A percentile compares a stretch with the other conserved stretches of the same genome.
These are phyloP conservation scores for Sciurus vulgaris DNA, from an alignment of 2,797 vertebrate species.

Conservation along the genomic window DNA sequence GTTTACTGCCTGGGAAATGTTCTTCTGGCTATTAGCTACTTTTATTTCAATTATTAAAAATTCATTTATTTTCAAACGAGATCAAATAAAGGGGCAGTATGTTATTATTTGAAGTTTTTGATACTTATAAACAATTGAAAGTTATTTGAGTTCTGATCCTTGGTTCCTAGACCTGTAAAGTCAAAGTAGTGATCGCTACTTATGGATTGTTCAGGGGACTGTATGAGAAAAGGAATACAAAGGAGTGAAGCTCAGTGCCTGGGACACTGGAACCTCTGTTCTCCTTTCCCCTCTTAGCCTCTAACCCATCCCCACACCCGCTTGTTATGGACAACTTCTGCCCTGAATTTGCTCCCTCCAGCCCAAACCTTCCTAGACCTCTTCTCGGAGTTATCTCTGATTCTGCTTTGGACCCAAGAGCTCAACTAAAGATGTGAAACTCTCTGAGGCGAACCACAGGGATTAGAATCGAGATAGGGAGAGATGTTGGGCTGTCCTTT, in stretches of 20 bases:
- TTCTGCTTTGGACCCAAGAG: background rate
- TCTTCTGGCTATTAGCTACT: background rate
- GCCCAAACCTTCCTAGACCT: background rate
- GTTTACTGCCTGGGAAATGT: background rate
- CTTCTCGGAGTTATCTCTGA: background rate
- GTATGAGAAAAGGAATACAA: background rate
- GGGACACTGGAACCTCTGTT: background rate
- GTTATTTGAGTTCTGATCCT: background rate
- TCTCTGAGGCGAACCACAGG: background rate
- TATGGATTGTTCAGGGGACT: background rate
- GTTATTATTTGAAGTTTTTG: background rate
- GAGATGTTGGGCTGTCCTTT: background rate
- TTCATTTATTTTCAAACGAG: background rate
- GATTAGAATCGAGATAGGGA: background rate
- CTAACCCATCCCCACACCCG: accelerated
- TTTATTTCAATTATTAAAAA: background rate
- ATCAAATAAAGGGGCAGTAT: background rate
- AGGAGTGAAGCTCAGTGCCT: background rate
- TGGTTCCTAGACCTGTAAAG: background rate
- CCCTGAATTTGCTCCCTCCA: background rate
- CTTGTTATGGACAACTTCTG: background rate
- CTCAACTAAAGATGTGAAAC: background rate
- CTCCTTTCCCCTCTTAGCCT: background rate
- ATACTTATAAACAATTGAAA: background rate
- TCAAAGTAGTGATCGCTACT: background rate